phyloP scores from a whole-genome alignment of 2,113 vertebrate species.

The Vulpes lagopus region DNA sequence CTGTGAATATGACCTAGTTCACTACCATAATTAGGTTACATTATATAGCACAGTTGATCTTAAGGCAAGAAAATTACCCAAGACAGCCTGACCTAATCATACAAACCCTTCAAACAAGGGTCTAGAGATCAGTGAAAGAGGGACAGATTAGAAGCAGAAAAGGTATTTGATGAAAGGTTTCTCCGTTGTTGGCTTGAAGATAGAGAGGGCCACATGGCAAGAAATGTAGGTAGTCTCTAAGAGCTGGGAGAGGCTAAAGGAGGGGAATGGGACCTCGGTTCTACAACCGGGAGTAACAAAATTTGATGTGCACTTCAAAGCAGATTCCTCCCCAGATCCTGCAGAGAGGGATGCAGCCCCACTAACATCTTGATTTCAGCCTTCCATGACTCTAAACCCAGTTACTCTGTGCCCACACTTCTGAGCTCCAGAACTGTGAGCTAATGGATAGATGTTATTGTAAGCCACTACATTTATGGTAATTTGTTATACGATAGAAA shows the following conservation, averaged over 20 bases:
- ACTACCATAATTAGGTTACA: neutral
- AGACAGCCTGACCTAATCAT: neutral
- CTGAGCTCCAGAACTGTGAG: neutral
- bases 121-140: neutral
- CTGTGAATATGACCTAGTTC: neutral
- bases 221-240: neutral
- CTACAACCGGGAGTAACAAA: neutral
- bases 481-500: neutral
- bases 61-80: neutral
- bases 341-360: neutral
- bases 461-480: neutral
- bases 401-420: neutral
- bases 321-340: neutral
- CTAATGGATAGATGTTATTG: neutral
- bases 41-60: neutral
- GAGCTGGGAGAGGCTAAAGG: neutral
- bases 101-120: neutral
- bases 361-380: neutral
- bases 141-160: neutral
- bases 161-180: fast-evolving
- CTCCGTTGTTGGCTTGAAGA: neutral
- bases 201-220: neutral
- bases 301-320: neutral
- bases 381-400: neutral
- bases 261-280: neutral